phyloP scores from a whole-genome alignment of 2,113 vertebrate genomes.

The Pseudonaja textilis region DNA sequence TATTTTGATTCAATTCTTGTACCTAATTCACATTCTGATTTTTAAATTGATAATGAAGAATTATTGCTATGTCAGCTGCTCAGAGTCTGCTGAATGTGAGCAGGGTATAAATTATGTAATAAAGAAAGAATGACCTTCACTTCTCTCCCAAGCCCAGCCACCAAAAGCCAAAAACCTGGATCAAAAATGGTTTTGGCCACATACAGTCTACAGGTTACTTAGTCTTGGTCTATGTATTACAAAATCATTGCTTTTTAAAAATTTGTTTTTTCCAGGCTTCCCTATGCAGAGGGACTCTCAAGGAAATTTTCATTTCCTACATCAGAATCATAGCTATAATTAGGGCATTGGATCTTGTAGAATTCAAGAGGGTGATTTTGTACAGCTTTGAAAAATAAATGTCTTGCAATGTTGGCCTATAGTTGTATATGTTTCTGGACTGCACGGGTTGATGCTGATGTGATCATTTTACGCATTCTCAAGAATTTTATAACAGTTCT shows the following conservation, averaged over 20 bases:
- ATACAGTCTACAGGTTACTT: background rate
- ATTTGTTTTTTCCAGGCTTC: background rate
- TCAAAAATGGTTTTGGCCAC: background rate
- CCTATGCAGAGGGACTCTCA: background rate
- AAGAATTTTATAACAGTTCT: background rate
- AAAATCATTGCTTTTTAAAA: background rate
- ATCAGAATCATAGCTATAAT: background rate
- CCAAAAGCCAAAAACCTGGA: background rate
- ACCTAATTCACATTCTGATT: background rate
- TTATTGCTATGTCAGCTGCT: background rate
- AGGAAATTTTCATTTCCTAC: background rate
- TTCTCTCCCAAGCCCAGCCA: background rate
- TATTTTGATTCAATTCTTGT: background rate
- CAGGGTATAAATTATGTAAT: background rate
- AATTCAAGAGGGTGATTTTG: background rate
- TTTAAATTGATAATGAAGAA: background rate
- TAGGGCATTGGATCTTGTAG: background rate
- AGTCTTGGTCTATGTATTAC: background rate
- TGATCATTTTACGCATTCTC: background rate
- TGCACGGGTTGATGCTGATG: background rate
- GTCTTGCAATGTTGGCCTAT: background rate
- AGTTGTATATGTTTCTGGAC: background rate
- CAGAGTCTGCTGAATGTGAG: background rate
- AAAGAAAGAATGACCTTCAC: background rate
- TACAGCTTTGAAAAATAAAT: background rate